phyloP scores from a whole-genome alignment of 1,140 invertebrate genomes.

The Uloborus diversus region DNA sequence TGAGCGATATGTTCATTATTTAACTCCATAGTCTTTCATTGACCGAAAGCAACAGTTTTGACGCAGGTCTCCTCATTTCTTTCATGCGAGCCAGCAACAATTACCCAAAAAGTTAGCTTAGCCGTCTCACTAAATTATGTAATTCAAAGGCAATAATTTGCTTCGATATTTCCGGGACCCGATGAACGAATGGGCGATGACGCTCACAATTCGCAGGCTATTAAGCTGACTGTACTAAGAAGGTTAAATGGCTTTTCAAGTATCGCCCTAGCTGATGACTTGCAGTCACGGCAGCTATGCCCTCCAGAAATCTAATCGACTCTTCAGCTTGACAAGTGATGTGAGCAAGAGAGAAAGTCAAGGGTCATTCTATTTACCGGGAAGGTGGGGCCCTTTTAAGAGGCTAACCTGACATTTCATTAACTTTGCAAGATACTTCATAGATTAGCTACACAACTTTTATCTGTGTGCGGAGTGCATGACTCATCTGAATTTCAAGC shows the following conservation, averaged over 20 bases:
- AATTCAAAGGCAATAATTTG: no score
- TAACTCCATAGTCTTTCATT: no score
- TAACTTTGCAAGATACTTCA: background rate
- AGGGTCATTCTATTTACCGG: conserved; percentile 42
- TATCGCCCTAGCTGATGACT: conserved; percentile 31
- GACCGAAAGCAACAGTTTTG: no score
- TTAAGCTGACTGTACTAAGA: conserved; percentile 14
- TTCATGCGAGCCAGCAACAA: no score
- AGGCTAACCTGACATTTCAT: conserved; percentile 37
- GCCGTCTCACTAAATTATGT: no score
- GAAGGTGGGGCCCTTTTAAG: conserved; percentile 30
- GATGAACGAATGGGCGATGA: background rate
- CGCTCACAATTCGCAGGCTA: conserved; percentile 14
- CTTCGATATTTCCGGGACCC: conserved; percentile 8
- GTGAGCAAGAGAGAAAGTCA: conserved; percentile 40
- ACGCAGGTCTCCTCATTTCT: no score
- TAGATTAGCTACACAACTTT: background rate
- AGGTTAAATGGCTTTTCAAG: conserved; percentile 45
- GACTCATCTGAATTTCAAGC: background rate
- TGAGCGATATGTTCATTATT: no score
- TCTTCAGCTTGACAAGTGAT: conserved; percentile 33
- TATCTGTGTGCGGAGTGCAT: background rate
- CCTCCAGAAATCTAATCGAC: conserved; percentile 13
- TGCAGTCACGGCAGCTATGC: conserved; percentile 22
- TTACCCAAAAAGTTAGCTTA: no score